Evolutionary conservation across 1,140 invertebrate species (phyloP), one percentile per base, ranked within the genome.

Genomic region (Ceratina australensis): DNA sequence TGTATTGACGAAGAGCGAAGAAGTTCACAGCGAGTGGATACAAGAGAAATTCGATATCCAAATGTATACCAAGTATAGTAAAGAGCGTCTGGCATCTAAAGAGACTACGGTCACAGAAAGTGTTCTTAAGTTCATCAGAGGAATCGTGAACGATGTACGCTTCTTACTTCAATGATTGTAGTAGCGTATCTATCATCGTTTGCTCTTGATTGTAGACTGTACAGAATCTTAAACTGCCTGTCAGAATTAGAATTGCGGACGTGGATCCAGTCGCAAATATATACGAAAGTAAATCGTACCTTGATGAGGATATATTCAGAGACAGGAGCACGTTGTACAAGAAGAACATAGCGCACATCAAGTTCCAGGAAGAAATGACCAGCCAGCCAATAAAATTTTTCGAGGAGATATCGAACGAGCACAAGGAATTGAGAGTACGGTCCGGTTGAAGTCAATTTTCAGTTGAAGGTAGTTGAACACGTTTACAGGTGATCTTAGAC

Each of bases 1-100:
- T 13, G 78, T 89, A 4, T 26, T 88, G 0, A 83, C 87, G 13
- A 85, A 85, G 57, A 67, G 76, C 42, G 78, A 82, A 54, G 33
- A 86, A n/a, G 67, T 86, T 59, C 89, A 90, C 61, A 61, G 74
- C 18, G 47, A 79, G n/a, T 87, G 87, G 86, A 86, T 89, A 59
- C 26, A 77, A 52, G 82, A 88, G 10, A 89, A 86, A 63, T 88
- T 88, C 59, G 42, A 86, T n/a, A 75, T 89, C 24, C 84, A 86
- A 12, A 85, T 81, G 1, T 89, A 84, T 84, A 74, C 86, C 0
- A 86, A 81, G 18, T 73, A 84, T 26, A 89, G 84, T 15, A 12
- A 82, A 8, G 80, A 86, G 22, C 72, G 87, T 85, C 78, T 85
- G 16, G 47, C 86, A 5, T 72, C 79, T 18, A 82, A 68, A 79